Evolutionary conservation across 2,888 invertebrate genomes (phyloP).

Genomic region (Hirtodrosophila histrioides): DNA sequence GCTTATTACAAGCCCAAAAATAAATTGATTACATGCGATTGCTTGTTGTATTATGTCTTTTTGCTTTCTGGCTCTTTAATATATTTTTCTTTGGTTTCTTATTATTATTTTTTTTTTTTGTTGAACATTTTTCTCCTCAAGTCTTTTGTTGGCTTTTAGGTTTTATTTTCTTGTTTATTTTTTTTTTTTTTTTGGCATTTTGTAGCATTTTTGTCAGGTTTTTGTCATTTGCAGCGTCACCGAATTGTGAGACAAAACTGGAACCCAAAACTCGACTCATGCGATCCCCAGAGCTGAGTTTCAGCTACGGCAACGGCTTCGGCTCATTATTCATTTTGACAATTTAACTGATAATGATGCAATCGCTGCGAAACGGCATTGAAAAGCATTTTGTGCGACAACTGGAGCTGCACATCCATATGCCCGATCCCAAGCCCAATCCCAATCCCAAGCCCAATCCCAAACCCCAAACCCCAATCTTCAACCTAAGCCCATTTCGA

Average conservation of each 20-base stretch:
- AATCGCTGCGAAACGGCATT: slow-evolving; percentile 78
- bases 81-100: slow-evolving; percentile 8
- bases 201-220: slow-evolving; percentile 69
- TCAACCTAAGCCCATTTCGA: no score
- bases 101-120: background rate
- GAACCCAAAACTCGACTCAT: slow-evolving; percentile 53
- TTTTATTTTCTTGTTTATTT: slow-evolving; percentile 4
- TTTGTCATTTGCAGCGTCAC: slow-evolving; percentile 73
- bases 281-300: slow-evolving; percentile 13
- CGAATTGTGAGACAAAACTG: slow-evolving; percentile 46
- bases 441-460: no score
- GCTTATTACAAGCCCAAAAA: slow-evolving; percentile 32
- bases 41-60: slow-evolving; percentile 27
- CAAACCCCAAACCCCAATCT: no score
- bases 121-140: slow-evolving; percentile 1
- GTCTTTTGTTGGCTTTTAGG: slow-evolving; percentile 55
- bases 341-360: slow-evolving; percentile 84
- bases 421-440: no score
- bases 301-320: slow-evolving; percentile 9
- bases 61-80: slow-evolving; percentile 10
- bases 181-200: slow-evolving; percentile 44
- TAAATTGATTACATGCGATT: slow-evolving; percentile 49
- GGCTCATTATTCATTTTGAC: slow-evolving; percentile 84
- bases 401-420: slow-evolving; percentile 12
- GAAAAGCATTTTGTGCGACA: slow-evolving; percentile 68